Conservation (phyloP, 1,140 invertebrate genomes). For the Micrasema longulum region DNA sequence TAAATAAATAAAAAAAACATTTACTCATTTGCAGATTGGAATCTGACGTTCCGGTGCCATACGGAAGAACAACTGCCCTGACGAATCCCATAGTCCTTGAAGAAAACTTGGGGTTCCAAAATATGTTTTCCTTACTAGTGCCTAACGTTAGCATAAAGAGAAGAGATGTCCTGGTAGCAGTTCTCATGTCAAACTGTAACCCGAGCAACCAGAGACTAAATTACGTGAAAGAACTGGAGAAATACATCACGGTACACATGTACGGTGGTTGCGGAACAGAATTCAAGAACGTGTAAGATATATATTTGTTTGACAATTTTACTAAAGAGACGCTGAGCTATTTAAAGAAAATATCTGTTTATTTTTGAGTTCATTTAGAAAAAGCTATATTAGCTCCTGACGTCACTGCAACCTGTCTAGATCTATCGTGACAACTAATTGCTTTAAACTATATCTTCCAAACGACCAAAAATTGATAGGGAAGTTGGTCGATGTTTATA, state of each 20-base stretch:
- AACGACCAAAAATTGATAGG: no score
- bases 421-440: no score
- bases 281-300: conserved; percentile 40
- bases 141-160: conserved; percentile 53
- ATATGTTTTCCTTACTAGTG: conserved; percentile 15
- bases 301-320: no score
- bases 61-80: conserved; percentile 66
- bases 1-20: no score
- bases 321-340: no score
- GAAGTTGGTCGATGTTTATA: no score
- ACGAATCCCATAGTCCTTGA: background rate
- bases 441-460: no score
- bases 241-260: conserved; percentile 69
- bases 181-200: conserved; percentile 72
- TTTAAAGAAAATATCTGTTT: no score
- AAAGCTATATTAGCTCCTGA: no score
- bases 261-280: conserved; percentile 68
- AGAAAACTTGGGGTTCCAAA: conserved; percentile 5
- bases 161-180: conserved; percentile 64
- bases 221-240: conserved; percentile 69
- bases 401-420: no score
- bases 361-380: no score
- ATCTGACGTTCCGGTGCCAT: conserved; percentile 74
- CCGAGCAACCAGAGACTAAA: conserved; percentile 68
- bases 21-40: conserved; percentile 61